Percentiles rank a stretch among this genome's conserved stretches.
These are phyloP conservation scores for Drosophila quinaria DNA, from an alignment of 2,888 invertebrate species.

Conservation along the genomic window DNA sequence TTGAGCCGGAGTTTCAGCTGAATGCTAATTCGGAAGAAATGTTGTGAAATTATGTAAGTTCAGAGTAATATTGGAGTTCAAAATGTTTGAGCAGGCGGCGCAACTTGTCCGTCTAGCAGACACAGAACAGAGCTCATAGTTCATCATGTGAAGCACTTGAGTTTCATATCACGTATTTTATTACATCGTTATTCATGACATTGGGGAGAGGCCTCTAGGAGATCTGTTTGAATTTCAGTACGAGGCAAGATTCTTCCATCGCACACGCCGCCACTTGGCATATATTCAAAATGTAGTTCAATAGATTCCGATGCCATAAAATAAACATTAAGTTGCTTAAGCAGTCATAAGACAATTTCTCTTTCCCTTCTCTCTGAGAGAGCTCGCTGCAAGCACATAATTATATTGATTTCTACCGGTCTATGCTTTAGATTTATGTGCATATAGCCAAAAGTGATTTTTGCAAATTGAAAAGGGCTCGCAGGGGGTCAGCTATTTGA, in stretches of 20 bases:
- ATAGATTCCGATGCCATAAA: conserved; percentile 74
- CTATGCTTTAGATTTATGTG: conserved; percentile 58
- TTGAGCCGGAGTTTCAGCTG: conserved; percentile 26
- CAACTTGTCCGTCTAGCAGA: conserved; percentile 13
- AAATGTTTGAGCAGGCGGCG: conserved; percentile 1
- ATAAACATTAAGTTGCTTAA: conserved; percentile 72
- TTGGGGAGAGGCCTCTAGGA: conserved; percentile 35
- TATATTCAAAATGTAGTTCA: conserved; percentile 77
- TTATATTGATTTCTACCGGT: conserved; percentile 69
- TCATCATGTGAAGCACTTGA: conserved; percentile 70
- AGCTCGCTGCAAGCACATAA: conserved; percentile 50
- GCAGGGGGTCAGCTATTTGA: conserved; percentile 18
- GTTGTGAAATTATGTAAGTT: conserved; percentile 27
- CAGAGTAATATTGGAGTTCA: not conserved
- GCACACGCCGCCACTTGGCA: conserved; percentile 27
- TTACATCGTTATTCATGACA: conserved; percentile 80
- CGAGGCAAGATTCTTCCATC: conserved; percentile 56
- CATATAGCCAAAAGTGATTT: conserved; percentile 54
- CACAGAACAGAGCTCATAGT: conserved; percentile 43
- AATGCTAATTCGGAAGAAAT: conserved; percentile 70
- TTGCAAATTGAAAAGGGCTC: conserved; percentile 66
- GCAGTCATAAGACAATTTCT: conserved; percentile 45
- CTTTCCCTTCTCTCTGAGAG: not conserved
- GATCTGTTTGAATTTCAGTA: conserved; percentile 52
- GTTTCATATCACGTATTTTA: conserved; percentile 80